Conservation (phyloP, 2,888 invertebrate genomes). For the Tipula helvola region DNA sequence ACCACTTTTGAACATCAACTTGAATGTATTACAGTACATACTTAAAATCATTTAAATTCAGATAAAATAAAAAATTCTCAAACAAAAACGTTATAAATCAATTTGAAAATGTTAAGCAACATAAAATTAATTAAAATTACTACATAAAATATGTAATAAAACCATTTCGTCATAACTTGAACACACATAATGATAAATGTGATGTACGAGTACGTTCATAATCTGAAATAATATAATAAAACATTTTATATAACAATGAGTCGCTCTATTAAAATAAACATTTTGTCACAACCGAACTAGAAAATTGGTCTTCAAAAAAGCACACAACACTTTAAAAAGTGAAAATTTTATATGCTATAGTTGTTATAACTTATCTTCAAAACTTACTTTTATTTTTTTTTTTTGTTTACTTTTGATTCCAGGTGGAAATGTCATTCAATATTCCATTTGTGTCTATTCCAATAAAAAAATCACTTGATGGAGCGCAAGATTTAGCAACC, state of each 20-base stretch:
- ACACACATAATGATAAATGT: not conserved
- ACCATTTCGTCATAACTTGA: not conserved
- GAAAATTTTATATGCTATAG: not conserved
- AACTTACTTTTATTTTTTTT: not conserved
- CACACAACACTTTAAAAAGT: not conserved
- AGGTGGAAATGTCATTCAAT: constrained; percentile 14
- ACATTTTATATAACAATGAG: not conserved
- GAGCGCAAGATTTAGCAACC: not conserved
- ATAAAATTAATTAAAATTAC: not conserved
- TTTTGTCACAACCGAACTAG: not conserved
- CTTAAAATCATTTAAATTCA: too few species aligned
- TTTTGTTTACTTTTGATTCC: not conserved
- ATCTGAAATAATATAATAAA: not conserved
- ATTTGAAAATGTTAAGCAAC: not conserved
- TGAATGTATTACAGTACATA: too few species aligned
- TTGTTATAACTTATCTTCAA: not conserved
- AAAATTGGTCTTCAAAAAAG: not conserved
- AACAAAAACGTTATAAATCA: not conserved
- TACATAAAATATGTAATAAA: not conserved
- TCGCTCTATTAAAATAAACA: not conserved
- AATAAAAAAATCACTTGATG: constrained; percentile 6
- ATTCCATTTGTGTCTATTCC: constrained; percentile 14
- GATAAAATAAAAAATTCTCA: too few species aligned
- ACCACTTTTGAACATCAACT: too few species aligned
- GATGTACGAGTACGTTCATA: not conserved